Conservation (phyloP, 92 coral and sea anemone species). For the Umimayanthus kanabou region DNA sequence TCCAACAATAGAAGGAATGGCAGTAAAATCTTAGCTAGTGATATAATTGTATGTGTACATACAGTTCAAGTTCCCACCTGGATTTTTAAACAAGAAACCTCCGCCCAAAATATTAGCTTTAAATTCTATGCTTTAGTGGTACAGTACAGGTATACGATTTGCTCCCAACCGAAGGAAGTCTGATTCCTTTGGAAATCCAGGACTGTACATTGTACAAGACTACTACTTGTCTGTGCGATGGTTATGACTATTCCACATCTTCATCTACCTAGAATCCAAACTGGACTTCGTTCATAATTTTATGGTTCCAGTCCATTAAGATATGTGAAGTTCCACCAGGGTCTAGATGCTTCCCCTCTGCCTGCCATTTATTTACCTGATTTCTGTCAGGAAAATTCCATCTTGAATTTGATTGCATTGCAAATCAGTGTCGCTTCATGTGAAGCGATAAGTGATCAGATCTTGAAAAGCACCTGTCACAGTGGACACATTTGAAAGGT, state of each 20-base stretch:
- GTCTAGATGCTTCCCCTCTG: not conserved
- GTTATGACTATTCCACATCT: not conserved
- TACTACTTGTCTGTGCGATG: not conserved
- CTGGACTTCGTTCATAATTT: constrained; percentile 2
- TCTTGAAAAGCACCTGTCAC: constrained; percentile 97
- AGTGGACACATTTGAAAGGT: constrained; percentile 97
- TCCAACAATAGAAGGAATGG: not conserved
- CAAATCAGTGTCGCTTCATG: constrained; percentile 94
- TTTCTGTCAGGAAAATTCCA: not conserved
- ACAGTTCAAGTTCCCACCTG: not conserved
- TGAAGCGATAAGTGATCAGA: constrained; percentile 98
- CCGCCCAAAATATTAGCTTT: constrained; percentile 27
- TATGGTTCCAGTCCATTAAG: constrained; percentile 18
- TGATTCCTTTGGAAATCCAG: constrained; percentile 2
- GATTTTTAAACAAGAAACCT: constrained; percentile 16
- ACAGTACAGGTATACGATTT: constrained; percentile 1
- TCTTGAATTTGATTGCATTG: constrained; percentile 22
- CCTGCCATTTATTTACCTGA: constrained; percentile 13
- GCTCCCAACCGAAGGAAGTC: not conserved
- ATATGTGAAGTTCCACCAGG: constrained; percentile 25
- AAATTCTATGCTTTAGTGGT: not conserved
- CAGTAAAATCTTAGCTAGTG: not conserved
- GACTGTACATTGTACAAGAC: constrained; percentile 21
- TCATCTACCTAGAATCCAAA: constrained; percentile 11
- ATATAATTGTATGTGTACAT: not conserved